phyloP scores from a whole-genome alignment of 2,113 vertebrate genomes.

The Diphyllodes magnificus region DNA sequence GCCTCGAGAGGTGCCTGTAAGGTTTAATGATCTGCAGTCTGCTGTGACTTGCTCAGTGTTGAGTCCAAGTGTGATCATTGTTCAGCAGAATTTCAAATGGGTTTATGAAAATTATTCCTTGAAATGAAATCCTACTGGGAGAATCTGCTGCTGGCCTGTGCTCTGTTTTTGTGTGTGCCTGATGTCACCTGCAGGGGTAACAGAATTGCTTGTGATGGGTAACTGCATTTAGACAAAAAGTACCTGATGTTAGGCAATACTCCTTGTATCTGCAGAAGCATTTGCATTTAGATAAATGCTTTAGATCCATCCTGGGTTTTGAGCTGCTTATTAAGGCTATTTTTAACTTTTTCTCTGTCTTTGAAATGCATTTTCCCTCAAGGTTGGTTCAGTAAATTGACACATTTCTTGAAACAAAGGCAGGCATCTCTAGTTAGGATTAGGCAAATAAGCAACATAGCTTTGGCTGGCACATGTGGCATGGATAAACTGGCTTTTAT shows the following conservation, averaged over 20 bases:
- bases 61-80: background rate
- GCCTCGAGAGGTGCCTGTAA: background rate
- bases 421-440: background rate
- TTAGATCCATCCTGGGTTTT: background rate
- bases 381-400: background rate
- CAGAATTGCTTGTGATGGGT: background rate
- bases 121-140: background rate
- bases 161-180: background rate
- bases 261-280: background rate
- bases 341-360: background rate
- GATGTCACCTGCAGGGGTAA: background rate
- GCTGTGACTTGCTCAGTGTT: background rate
- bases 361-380: background rate
- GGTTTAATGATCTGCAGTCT: background rate
- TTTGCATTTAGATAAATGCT: background rate
- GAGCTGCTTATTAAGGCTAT: background rate
- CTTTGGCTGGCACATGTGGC: background rate
- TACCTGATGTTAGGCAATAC: background rate
- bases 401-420: background rate
- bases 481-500: background rate
- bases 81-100: background rate
- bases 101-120: background rate
- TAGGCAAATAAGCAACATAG: background rate
- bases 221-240: background rate
- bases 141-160: background rate